These are phyloP conservation scores for Enteromius anoplus DNA, from an alignment of 2,797 vertebrate species.

Conservation along the genomic window DNA sequence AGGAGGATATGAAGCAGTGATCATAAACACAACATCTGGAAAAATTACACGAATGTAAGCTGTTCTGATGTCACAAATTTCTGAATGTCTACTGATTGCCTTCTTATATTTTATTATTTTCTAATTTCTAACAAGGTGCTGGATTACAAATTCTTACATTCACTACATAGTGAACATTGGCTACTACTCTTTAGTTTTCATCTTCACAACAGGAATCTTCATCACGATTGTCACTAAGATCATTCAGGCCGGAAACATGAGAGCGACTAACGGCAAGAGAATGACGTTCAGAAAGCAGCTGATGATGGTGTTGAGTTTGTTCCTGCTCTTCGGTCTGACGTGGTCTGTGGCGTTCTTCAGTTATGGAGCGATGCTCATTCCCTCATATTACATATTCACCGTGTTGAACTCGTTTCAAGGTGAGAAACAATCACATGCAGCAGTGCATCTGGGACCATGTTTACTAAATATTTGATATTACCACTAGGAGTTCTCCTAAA, in stretches of 20 bases:
- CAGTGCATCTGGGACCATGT: neutral
- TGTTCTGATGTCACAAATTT: neutral
- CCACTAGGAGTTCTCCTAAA: too few species aligned
- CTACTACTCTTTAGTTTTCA: conserved; percentile 66
- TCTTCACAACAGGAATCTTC: conserved; percentile 62
- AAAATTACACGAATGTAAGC: conserved; percentile 23
- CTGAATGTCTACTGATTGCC: neutral
- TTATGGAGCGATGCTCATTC: conserved; percentile 55
- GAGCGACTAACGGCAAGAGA: neutral
- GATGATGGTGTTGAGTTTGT: conserved; percentile 60
- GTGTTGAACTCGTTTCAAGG: conserved; percentile 73
- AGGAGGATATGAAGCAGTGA: conserved; percentile 51
- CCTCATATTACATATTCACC: conserved; percentile 69
- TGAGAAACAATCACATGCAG: conserved; percentile 36
- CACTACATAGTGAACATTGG: conserved; percentile 64
- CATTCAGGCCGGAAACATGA: fast-evolving
- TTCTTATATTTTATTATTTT: neutral
- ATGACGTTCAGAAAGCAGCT: conserved; percentile 33
- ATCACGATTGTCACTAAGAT: conserved; percentile 38
- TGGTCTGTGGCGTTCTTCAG: conserved; percentile 73
- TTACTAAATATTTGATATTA: too few species aligned
- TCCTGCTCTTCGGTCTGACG: conserved; percentile 66
- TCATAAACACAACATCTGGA: neutral
- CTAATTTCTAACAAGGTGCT: conserved; percentile 68
- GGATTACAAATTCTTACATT: conserved; percentile 60